Evolutionary conservation across 2,113 vertebrate genomes (phyloP).

Genomic region (Indicator maculatus): DNA sequence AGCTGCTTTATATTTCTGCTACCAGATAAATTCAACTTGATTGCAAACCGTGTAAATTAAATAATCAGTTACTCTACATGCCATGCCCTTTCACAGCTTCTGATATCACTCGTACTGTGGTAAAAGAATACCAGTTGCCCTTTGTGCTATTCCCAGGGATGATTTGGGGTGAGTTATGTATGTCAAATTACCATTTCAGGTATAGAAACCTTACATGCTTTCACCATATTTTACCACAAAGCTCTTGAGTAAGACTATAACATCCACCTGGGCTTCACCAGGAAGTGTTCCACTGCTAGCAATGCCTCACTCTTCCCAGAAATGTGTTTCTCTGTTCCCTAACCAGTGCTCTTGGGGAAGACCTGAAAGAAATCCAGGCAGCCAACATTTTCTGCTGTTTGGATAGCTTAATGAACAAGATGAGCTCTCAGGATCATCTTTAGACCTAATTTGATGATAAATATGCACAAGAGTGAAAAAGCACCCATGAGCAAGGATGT

Average conservation of each 20-base stretch:
- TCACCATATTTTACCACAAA: not conserved
- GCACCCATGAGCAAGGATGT: fast-evolving
- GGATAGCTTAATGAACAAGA: not conserved
- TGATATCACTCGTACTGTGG: not conserved
- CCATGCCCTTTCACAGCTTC: not conserved
- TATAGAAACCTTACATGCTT: not conserved
- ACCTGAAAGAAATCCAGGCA: not conserved
- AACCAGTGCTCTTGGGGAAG: fast-evolving
- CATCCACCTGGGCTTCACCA: not conserved
- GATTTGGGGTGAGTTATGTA: not conserved
- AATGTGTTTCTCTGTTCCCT: not conserved
- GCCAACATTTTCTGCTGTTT: not conserved
- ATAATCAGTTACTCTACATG: not conserved
- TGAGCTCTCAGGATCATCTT: not conserved
- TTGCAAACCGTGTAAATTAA: constrained; percentile 47
- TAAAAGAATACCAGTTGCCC: not conserved
- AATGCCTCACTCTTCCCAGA: not conserved
- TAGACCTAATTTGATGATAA: not conserved
- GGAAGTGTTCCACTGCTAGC: not conserved
- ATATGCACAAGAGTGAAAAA: not conserved
- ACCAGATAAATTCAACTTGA: constrained; percentile 15
- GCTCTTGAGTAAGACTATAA: not conserved
- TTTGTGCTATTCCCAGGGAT: not conserved
- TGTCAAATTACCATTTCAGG: not conserved
- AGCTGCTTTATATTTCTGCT: constrained; percentile 7